These are phyloP conservation scores for Dipodomys stephensi DNA, from an alignment of 2,113 vertebrate genomes.

Conservation along the genomic window DNA sequence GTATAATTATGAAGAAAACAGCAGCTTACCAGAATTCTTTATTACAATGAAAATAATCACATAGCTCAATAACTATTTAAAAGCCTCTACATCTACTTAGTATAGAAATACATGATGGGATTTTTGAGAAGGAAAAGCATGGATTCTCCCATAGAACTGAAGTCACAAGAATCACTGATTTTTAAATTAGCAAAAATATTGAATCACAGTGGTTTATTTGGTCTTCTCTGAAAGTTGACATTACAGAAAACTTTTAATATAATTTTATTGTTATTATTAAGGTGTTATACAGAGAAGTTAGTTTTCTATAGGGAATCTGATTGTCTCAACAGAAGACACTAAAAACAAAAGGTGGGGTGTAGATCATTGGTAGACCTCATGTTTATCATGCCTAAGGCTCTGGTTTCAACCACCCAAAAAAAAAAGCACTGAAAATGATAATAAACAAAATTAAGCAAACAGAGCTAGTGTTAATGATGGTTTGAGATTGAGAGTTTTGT, in stretches of 20 bases:
- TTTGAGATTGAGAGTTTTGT: not conserved
- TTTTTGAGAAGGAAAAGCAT: not conserved
- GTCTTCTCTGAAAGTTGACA: not conserved
- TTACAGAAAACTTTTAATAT: not conserved
- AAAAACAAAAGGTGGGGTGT: too few relatives aligned
- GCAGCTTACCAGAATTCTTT: not conserved
- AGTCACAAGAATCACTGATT: not conserved
- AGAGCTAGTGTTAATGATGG: not conserved
- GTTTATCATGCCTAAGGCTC: too few relatives aligned
- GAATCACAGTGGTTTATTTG: not conserved
- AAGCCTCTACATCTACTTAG: not conserved
- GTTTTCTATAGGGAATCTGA: too few relatives aligned
- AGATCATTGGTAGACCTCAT: too few relatives aligned
- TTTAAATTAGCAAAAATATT: not conserved
- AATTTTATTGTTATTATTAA: too few relatives aligned
- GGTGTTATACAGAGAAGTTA: too few relatives aligned
- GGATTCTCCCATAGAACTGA: not conserved
- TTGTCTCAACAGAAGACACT: too few relatives aligned
- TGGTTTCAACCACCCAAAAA: too few relatives aligned
- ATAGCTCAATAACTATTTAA: not conserved
- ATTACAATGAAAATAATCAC: not conserved
- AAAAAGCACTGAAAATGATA: not conserved
- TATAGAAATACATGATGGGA: not conserved
- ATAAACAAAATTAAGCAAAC: slow-evolving; percentile 29
- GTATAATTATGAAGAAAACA: not conserved